phyloP scores from a whole-genome alignment of 2,113 vertebrate genomes.

The Merops nubicus region DNA sequence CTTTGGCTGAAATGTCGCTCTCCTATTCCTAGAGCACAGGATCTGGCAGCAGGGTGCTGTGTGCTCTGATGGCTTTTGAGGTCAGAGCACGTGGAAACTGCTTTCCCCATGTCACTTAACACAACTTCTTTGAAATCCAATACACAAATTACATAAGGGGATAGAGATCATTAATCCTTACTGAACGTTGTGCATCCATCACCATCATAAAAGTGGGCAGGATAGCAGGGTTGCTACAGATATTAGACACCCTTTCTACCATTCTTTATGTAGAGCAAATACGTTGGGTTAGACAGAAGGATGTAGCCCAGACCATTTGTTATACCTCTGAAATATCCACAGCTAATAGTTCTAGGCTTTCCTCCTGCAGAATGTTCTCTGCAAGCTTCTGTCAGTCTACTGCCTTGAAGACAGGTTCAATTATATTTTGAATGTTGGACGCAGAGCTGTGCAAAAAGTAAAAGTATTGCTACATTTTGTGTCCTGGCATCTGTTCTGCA shows the following conservation, averaged over 20 bases:
- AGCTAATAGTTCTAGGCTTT: neutral
- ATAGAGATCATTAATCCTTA: neutral
- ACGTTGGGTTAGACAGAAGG: neutral
- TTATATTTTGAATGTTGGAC: neutral
- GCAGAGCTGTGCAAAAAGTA: neutral
- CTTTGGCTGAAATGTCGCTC: neutral
- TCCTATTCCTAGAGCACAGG: neutral
- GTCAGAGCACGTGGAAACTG: neutral
- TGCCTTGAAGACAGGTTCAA: neutral
- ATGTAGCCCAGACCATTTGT: neutral
- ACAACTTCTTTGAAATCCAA: slow-evolving; percentile 1
- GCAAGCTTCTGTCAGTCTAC: neutral
- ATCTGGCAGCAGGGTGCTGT: neutral
- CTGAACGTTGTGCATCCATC: neutral
- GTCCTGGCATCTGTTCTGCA: neutral
- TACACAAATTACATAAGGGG: neutral
- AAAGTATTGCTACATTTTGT: neutral
- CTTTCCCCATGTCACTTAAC: neutral
- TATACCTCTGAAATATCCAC: neutral
- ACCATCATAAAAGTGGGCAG: neutral
- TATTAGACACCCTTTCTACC: neutral
- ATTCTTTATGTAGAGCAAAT: neutral
- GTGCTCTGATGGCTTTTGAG: neutral
- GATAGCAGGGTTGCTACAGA: neutral
- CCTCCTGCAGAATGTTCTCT: neutral